phyloP scores from a whole-genome alignment of 2,113 vertebrate genomes.

The Brachypteracias leptosomus region DNA sequence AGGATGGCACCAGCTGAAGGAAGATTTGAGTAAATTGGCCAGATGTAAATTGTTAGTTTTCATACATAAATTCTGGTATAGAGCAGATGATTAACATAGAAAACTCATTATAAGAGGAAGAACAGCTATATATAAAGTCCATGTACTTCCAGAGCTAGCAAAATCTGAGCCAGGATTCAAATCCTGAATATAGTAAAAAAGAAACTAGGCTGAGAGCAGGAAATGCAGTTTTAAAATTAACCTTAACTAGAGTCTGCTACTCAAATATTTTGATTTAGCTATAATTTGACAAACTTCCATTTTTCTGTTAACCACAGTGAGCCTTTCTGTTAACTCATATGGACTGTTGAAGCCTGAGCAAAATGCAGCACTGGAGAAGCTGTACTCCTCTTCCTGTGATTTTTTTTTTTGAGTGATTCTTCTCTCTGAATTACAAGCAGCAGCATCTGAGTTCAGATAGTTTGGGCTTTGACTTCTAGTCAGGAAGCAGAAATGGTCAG shows the following conservation, averaged over 20 bases:
- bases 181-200: background rate
- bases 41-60: background rate
- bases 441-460: background rate
- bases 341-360: background rate
- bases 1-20: background rate
- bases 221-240: background rate
- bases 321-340: background rate
- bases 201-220: background rate
- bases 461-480: background rate
- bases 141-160: background rate
- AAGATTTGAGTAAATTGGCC: background rate
- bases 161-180: background rate
- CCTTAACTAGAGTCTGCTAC: background rate
- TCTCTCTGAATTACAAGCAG: background rate
- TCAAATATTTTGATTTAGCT: background rate
- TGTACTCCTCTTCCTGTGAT: background rate
- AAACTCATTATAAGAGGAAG: background rate
- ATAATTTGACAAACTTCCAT: background rate
- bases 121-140: background rate
- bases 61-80: background rate
- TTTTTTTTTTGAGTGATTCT: background rate
- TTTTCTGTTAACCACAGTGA: background rate
- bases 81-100: background rate
- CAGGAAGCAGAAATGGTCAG: background rate
- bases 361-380: background rate